Evolutionary conservation across 1,140 invertebrate species (phyloP).

Genomic region (Heterodera schachtii): DNA sequence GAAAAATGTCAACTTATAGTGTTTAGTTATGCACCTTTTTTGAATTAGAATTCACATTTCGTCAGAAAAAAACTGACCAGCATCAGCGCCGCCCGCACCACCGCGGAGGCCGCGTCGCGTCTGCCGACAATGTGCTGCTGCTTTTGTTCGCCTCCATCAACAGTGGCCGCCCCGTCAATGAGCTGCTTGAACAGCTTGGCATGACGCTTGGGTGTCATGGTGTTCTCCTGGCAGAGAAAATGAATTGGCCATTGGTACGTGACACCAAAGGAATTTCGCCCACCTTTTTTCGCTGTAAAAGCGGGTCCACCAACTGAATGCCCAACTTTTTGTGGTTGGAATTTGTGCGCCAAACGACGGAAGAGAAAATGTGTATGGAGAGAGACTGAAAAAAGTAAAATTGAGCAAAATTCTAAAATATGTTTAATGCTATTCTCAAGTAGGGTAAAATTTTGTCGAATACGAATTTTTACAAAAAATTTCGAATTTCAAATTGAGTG

Average conservation of each 20-base stretch:
- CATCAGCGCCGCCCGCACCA: background rate
- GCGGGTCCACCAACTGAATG: background rate
- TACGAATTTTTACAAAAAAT: no score
- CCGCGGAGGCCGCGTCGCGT: background rate
- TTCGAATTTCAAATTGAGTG: no score
- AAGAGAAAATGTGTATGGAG: background rate
- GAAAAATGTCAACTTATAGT: no score
- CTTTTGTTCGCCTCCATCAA: background rate
- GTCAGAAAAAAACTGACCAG: background rate
- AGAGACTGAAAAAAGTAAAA: background rate
- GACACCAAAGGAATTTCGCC: background rate
- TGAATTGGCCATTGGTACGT: background rate
- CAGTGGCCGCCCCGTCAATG: background rate
- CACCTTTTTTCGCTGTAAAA: background rate
- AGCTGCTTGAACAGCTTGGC: background rate
- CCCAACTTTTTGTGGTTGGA: background rate
- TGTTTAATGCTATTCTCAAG: no score
- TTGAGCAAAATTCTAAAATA: background rate
- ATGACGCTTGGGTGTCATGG: background rate
- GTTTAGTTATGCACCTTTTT: no score
- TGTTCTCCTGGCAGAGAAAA: background rate
- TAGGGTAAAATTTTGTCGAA: no score
- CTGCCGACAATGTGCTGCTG: background rate
- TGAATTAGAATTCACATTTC: no score
- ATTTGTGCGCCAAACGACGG: background rate